Conservation (phyloP, 2,113 vertebrate genomes). For the Passer montanus region DNA sequence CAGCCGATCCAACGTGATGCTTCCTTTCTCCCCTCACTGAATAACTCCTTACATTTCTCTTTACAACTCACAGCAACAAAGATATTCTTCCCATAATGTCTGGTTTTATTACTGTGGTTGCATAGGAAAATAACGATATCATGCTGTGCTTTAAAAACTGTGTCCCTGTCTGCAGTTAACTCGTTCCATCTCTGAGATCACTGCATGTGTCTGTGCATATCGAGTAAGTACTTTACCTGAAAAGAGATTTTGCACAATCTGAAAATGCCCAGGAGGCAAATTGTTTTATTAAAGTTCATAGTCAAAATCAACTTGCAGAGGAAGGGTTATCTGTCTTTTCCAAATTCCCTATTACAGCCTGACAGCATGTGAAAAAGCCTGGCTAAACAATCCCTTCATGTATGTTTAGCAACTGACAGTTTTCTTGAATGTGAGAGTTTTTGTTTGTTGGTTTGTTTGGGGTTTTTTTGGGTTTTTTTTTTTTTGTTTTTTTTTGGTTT, state of each 20-base stretch:
- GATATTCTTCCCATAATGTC: not conserved
- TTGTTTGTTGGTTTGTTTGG: not conserved
- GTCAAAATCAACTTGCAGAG: slow-evolving; percentile 35
- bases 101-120: not conserved
- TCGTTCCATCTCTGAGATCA: slow-evolving; percentile 1
- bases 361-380: not conserved
- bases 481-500: no score
- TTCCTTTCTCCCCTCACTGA: not conserved
- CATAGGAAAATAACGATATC: slow-evolving; percentile 6
- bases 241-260: not conserved
- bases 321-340: slow-evolving; percentile 42
- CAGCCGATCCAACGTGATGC: not conserved
- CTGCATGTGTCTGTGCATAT: not conserved
- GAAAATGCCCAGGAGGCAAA: slow-evolving; percentile 51
- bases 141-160: slow-evolving; percentile 6
- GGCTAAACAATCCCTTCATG: not conserved
- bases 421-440: not conserved
- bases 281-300: slow-evolving; percentile 46
- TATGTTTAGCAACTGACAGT: not conserved
- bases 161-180: not conserved
- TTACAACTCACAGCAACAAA: not conserved
- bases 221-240: not conserved
- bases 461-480: not conserved
- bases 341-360: slow-evolving; percentile 13
- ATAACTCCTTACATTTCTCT: slow-evolving; percentile 18